Base-by-base conservation (phyloP, 1,140 invertebrate species). In the Ruditapes philippinarum region DNA sequence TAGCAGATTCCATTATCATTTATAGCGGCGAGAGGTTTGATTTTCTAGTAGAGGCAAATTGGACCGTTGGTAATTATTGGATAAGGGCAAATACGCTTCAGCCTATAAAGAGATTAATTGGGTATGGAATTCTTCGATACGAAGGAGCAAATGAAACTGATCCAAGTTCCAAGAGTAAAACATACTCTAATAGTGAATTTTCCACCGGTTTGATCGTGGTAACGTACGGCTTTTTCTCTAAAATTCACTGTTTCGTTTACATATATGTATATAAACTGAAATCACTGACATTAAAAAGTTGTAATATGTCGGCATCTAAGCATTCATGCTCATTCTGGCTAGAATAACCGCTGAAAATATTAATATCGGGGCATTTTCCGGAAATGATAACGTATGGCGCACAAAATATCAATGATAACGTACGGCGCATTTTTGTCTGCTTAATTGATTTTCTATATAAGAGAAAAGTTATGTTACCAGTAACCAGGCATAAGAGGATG, bases 21-120 rank as follows among this genome's bases (percentile, higher is more conserved):
- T 45, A 90, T 78, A 80, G 91, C 0, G 98, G 98, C 0, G 98
- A 98, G 94, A 96, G 98, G 68, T 98, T 97, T 93, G 98, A 99
- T 93, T 98, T 99, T 93, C 96, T 98, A 0, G 68, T 99, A 0
- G 96, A 97, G 49, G 97, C 98, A n/a, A 97, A 97, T 93, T 97
- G 97, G 90, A 94, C 96, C 0, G 96, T 97, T 2, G 97, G 96
- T 49, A 97, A 92, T 42, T 99, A 98, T 94, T 98, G 98, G 98
- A 97, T 98, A 51, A 96, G 97, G 36, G 97, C 98, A 11, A 84
- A 80, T 62, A 91, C 88, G 12, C 22, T 91, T 31, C 83, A 98
- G 97, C 98, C 98, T 93, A 98, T 98, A 92, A 97, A 98, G 93
- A 95, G 97, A 83, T 73, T 86, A 25, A 79, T 42, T 7, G 97